Percentiles rank a stretch among this genome's conserved stretches.
phyloP scores from a whole-genome alignment of 2,113 vertebrate species.

The Eublepharis macularius region DNA sequence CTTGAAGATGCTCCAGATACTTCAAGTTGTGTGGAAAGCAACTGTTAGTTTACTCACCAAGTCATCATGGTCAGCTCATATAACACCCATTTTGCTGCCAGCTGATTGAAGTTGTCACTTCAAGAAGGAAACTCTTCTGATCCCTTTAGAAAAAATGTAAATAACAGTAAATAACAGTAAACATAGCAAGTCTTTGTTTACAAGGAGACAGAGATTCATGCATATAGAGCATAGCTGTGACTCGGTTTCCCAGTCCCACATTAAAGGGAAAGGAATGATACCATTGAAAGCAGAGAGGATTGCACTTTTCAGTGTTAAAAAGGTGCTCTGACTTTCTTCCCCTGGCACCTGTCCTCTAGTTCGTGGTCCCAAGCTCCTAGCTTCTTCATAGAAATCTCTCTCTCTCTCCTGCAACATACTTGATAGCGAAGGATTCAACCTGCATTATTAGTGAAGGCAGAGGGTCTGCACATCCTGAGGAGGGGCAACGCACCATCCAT shows the following conservation, averaged over 20 bases:
- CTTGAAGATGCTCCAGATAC: no score
- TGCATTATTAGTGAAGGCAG: neutral
- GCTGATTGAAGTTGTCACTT: neutral
- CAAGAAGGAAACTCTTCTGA: neutral
- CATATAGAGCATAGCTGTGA: neutral
- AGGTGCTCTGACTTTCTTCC: neutral
- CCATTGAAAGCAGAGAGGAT: neutral
- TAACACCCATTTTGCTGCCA: neutral
- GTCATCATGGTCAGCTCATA: no score
- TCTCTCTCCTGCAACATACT: neutral
- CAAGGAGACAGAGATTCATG: conserved; percentile 37
- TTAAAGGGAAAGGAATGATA: neutral
- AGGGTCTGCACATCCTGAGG: neutral
- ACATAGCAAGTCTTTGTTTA: conserved; percentile 34
- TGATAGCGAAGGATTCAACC: neutral
- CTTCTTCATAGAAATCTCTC: neutral
- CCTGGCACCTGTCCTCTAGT: neutral
- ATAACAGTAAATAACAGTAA: conserved; percentile 2
- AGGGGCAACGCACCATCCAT: neutral
- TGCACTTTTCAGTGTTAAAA: neutral
- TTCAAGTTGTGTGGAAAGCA: no score
- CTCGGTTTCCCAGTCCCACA: neutral
- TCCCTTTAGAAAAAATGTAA: neutral
- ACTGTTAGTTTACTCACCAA: no score
- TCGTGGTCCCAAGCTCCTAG: neutral